Evolutionary conservation across 2,888 invertebrate genomes (phyloP).

Genomic region (Drosophila sordidula): DNA sequence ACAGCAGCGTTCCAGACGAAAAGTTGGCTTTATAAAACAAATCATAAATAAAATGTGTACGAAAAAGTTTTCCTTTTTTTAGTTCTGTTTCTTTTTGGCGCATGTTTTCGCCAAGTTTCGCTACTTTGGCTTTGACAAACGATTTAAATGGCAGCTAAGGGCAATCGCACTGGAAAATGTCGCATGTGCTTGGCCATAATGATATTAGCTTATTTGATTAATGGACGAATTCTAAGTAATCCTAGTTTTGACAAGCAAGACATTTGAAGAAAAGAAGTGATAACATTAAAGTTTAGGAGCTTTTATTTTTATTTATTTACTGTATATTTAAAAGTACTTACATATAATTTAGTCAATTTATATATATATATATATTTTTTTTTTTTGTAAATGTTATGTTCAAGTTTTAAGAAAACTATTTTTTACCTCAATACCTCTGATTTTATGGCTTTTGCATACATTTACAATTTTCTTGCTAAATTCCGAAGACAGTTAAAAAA

Average conservation of each 20-base stretch:
- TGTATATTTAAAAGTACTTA: no score
- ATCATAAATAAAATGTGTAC: conserved; percentile 30
- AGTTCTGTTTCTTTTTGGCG: not conserved
- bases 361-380: no score
- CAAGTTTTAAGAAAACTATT: not conserved
- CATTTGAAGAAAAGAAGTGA: not conserved
- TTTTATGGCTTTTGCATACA: not conserved
- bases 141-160: conserved; percentile 1
- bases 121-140: conserved; percentile 28
- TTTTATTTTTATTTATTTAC: not conserved
- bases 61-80: conserved; percentile 11
- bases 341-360: no score
- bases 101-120: conserved; percentile 2
- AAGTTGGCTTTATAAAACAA: conserved; percentile 27
- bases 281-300: not conserved
- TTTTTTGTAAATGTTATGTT: no score
- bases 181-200: conserved; percentile 18
- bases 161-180: not conserved
- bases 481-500: not conserved
- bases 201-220: conserved; percentile 53
- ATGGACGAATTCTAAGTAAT: conserved; percentile 18
- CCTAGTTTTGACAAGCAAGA: not conserved
- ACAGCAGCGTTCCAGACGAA: conserved; percentile 8
- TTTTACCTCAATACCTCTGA: not conserved
- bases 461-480: not conserved